phyloP scores from a whole-genome alignment of 2,797 vertebrate genomes.

The Sebastes oblongus region DNA sequence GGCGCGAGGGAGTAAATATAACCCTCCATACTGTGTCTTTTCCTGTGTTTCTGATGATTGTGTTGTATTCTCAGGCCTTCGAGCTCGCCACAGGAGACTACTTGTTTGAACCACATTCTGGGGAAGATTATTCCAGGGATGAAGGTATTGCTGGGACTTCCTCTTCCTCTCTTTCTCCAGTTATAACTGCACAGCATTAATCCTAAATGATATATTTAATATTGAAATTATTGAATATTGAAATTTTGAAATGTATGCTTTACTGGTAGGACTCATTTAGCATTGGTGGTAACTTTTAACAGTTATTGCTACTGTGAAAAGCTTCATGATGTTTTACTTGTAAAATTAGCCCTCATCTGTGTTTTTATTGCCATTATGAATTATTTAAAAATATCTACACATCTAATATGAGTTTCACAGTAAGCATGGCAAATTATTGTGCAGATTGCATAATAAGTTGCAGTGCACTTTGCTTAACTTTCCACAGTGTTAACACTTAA shows the following conservation, averaged over 20 bases:
- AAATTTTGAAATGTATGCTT: background rate
- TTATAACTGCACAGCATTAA: background rate
- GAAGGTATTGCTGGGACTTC: conserved; percentile 86
- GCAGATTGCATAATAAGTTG: background rate
- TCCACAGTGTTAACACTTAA: conserved; percentile 14
- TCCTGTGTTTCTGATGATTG: conserved; percentile 24
- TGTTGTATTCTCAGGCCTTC: conserved; percentile 87
- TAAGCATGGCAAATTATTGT: conserved; percentile 14
- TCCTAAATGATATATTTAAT: background rate
- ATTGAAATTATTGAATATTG: too few relatives aligned
- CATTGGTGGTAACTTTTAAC: background rate
- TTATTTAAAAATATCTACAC: background rate
- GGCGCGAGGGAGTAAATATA: background rate
- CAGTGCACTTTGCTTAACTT: background rate
- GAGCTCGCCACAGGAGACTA: conserved; percentile 98
- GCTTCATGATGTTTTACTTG: background rate
- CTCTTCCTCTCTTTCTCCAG: conserved; percentile 19
- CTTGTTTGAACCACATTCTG: conserved; percentile 97
- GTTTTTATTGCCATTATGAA: background rate
- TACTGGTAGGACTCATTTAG: background rate
- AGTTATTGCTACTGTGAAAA: conserved; percentile 33
- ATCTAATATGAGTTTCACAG: conserved; percentile 12
- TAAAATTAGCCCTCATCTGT: background rate
- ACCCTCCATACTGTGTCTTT: background rate
- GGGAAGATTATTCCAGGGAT: conserved; percentile 97